phyloP scores from a whole-genome alignment of 2,797 vertebrate genomes.

The Polyboroides typus region DNA sequence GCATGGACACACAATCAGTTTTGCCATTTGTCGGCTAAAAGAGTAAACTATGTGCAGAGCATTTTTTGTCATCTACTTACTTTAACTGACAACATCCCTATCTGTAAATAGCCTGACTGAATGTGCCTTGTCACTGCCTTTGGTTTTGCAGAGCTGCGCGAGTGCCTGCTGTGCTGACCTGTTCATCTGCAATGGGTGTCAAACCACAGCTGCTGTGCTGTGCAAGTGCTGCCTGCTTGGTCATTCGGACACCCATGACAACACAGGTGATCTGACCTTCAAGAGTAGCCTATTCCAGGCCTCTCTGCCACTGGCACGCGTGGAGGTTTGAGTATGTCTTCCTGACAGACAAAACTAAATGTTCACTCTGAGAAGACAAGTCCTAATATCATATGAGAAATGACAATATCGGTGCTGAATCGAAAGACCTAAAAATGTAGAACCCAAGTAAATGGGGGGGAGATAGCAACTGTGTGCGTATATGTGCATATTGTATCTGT shows the following conservation, averaged over 20 bases:
- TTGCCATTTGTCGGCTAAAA: background rate
- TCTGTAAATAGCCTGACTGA: background rate
- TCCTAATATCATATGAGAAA: background rate
- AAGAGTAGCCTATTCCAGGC: accelerated
- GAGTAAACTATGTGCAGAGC: background rate
- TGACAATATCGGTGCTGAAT: background rate
- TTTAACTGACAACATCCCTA: accelerated
- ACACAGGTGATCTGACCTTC: accelerated
- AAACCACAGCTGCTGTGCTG: accelerated
- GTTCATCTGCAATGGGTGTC: background rate
- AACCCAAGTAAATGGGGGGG: background rate
- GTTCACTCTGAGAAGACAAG: background rate
- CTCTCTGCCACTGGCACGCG: accelerated
- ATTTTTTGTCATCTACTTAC: background rate
- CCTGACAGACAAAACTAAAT: background rate
- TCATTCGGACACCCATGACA: accelerated
- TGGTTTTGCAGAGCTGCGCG: background rate
- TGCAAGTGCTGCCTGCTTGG: background rate
- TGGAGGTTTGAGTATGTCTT: background rate
- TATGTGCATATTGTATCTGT: accelerated
- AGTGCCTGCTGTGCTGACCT: background rate
- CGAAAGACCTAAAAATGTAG: background rate
- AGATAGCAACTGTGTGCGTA: too few species aligned
- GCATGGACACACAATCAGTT: background rate
- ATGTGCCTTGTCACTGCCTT: accelerated